Conservation (phyloP, 2,797 vertebrate genomes). For the Characodon lateralis region DNA sequence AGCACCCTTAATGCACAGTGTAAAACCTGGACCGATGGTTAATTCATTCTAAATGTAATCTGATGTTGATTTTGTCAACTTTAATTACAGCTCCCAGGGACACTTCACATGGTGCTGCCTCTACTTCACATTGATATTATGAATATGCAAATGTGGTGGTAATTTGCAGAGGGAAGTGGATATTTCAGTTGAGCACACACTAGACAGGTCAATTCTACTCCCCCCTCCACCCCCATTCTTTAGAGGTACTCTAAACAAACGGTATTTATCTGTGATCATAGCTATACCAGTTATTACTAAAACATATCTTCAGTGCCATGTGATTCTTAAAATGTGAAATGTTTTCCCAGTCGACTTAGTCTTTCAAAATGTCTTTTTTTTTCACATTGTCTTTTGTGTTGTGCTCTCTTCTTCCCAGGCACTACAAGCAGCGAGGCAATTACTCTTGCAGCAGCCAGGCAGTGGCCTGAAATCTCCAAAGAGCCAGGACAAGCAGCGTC, state of each 20-base stretch:
- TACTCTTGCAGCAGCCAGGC: constrained; percentile 98
- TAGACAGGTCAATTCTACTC: constrained; percentile 92
- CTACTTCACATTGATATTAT: constrained; percentile 98
- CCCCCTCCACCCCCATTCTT: constrained; percentile 71
- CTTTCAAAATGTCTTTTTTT: constrained; percentile 36
- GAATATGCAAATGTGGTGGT: constrained; percentile 96
- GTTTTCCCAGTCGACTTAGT: constrained; percentile 31
- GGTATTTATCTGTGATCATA: constrained; percentile 88
- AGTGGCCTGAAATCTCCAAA: constrained; percentile 99
- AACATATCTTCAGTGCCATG: constrained; percentile 49
- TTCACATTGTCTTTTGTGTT: constrained; percentile 63
- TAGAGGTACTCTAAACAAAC: constrained; percentile 88
- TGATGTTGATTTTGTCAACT: constrained; percentile 99
- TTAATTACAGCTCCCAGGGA: constrained; percentile 99
- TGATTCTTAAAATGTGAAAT: constrained; percentile 53
- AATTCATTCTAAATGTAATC: constrained; percentile 98
- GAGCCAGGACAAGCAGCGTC: constrained; percentile 98
- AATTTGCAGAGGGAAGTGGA: constrained; percentile 96
- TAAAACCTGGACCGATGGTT: constrained; percentile 92
- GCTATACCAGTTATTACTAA: constrained; percentile 70
- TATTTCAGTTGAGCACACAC: constrained; percentile 96
- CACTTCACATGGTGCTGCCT: constrained; percentile 96
- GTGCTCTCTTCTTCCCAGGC: constrained; percentile 83
- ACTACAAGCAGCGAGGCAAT: constrained; percentile 97
- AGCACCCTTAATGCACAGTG: constrained; percentile 79